A percentile compares a stretch with the other conserved stretches of the same genome.
Evolutionary conservation across 2,113 vertebrate genomes (phyloP).

Genomic region (Cichladusa arquata): DNA sequence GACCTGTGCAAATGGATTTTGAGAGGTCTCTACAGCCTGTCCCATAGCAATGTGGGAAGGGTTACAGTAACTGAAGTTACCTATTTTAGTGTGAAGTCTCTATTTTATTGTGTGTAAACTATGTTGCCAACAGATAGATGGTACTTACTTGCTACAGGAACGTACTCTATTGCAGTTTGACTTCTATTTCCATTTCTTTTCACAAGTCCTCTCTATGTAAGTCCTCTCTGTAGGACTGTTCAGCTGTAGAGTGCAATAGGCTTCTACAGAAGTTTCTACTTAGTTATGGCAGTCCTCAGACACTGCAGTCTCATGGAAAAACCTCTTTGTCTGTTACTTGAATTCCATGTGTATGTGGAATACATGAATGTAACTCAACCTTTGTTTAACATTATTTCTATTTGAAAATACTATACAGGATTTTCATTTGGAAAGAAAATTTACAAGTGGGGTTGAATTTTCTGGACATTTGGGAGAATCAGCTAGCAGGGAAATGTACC

Average conservation of each 20-base stretch:
- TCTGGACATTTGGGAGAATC: background rate
- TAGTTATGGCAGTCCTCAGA: background rate
- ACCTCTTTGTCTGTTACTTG: background rate
- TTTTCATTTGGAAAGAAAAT: background rate
- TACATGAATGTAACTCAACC: background rate
- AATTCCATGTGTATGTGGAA: background rate
- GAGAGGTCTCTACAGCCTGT: background rate
- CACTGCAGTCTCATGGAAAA: background rate
- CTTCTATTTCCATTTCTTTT: background rate
- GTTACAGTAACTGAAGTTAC: background rate
- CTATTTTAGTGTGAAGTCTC: background rate
- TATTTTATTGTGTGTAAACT: background rate
- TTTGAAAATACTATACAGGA: background rate
- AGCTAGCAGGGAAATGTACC: background rate
- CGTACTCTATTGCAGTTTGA: background rate
- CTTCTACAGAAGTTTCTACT: background rate
- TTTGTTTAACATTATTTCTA: background rate
- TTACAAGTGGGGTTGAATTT: background rate
- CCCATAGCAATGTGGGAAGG: background rate
- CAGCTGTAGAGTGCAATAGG: background rate
- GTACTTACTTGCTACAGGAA: background rate
- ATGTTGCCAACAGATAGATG: background rate
- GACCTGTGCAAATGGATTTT: background rate
- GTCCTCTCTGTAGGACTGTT: background rate
- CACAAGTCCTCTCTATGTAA: fast-evolving